These are phyloP conservation scores for Phalacrocorax aristotelis DNA, from an alignment of 2,113 vertebrate species.

Conservation along the genomic window DNA sequence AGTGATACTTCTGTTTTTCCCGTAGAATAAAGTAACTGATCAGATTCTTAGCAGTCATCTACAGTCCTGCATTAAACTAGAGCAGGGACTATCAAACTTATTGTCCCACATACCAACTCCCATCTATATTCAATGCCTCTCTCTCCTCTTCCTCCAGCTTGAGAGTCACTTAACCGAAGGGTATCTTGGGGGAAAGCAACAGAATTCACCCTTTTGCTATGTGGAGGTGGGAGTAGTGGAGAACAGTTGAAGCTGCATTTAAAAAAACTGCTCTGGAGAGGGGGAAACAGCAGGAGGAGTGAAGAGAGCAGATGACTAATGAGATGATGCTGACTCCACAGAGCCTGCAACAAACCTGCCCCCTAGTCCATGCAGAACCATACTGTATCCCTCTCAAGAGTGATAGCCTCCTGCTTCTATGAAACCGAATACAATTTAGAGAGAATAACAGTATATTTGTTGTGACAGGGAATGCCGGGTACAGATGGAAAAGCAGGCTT, in stretches of 20 bases:
- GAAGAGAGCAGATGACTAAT: background rate
- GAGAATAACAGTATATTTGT: background rate
- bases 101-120: too few species aligned
- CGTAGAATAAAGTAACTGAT: background rate
- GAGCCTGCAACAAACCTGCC: background rate
- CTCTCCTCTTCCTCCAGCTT: background rate
- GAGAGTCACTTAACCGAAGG: background rate
- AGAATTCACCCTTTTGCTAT: background rate
- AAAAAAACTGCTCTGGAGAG: background rate
- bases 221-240: background rate
- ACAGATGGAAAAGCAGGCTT: constrained; percentile 38
- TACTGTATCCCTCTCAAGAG: background rate
- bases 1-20: background rate
- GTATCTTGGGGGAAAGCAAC: background rate
- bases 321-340: background rate
- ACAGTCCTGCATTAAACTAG: background rate
- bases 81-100: background rate
- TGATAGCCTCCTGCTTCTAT: background rate
- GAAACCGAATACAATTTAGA: background rate
- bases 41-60: background rate
- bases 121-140: background rate
- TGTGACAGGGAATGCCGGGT: background rate
- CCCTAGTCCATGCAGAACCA: rapidly evolving
- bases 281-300: background rate
- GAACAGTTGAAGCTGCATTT: background rate